Conservation (phyloP, 1,140 invertebrate species). For the Rhizoglyphus robini region DNA sequence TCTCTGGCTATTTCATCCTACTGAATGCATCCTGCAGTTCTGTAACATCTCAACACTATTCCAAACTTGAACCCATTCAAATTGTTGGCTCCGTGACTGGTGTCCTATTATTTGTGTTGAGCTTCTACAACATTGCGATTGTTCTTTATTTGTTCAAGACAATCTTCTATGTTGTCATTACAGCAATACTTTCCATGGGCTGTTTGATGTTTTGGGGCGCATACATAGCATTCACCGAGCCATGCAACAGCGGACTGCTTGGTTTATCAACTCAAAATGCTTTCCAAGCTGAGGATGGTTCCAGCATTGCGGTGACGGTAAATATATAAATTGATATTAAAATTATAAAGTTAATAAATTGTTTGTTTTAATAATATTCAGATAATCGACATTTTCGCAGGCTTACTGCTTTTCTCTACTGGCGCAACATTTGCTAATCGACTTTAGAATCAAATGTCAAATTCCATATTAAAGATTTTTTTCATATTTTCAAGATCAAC, state of each 20-base stretch:
- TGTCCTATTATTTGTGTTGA: constrained; percentile 2
- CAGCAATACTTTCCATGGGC: background rate
- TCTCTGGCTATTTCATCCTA: constrained; percentile 6
- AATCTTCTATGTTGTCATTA: background rate
- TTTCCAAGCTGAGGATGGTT: constrained; percentile 12
- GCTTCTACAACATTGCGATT: constrained; percentile 18
- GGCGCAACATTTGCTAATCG: constrained; percentile 17
- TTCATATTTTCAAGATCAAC: no score
- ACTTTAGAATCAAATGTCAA: no score
- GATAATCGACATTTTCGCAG: constrained; percentile 1
- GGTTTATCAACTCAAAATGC: constrained; percentile 1
- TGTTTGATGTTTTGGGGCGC: constrained; percentile 18
- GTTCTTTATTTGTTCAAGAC: constrained; percentile 16
- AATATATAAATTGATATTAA: background rate
- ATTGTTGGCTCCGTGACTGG: constrained; percentile 4
- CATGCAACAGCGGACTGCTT: background rate
- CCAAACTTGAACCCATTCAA: constrained; percentile 4
- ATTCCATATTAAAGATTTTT: no score
- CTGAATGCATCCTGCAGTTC: background rate
- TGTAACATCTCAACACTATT: background rate
- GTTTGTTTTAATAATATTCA: background rate
- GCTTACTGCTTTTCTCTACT: constrained; percentile 11
- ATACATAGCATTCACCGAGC: constrained; percentile 15
- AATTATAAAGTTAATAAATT: background rate
- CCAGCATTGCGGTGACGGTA: constrained; percentile 10